Base-by-base conservation (phyloP, 2,888 invertebrate genomes). In the Pseudococcus viburni region DNA sequence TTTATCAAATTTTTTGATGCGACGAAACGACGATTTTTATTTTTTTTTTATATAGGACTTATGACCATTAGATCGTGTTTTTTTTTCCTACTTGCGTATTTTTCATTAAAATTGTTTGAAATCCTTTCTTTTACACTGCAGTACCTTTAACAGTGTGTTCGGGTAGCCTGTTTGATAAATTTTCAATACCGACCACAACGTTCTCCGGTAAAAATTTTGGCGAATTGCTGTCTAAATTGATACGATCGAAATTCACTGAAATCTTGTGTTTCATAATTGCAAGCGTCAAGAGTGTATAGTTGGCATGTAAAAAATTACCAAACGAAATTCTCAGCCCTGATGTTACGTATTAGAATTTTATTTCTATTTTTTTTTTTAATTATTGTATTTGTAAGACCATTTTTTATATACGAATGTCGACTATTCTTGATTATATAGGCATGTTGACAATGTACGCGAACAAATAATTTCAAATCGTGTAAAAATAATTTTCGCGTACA, bases 61-160 rank as follows among this genome's bases (percentile, higher is more conserved):
- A 73, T 73, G 17, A 15, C 33, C 26, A 15, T 33, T 15, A 33
- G 26, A 33, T 73, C 17, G 22, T 68, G 7, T 73, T 33, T 33
- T 73, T n/a, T 73, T 33, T 73, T 33, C 12, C 64, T 64, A 22
- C 0, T 9, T 64, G 9, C 22, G 19, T 64, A 22, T 73, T 73
- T 73, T 33, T 73, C 33, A 15, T 33, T 73, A 33, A 73, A 73
- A 73, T 73, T 73, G 17, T 73, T 73, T 15, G 33, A 26, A 33
- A 33, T 83, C 80, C 80, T 83, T 83, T 83, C 80, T 83, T 83
- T 83, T 83, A 83, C 80, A 83, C 80, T 83, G 80, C 80, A 42
- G 33, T 42, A 83, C 80, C 80, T 83, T 83, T 83, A 83, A 83
- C 46, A 80, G 80, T 83, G 80, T 19, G 46, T 17, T 64, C 11